Conservation (phyloP, 92 coral and sea anemone species). For the Paramuricea clavata region DNA sequence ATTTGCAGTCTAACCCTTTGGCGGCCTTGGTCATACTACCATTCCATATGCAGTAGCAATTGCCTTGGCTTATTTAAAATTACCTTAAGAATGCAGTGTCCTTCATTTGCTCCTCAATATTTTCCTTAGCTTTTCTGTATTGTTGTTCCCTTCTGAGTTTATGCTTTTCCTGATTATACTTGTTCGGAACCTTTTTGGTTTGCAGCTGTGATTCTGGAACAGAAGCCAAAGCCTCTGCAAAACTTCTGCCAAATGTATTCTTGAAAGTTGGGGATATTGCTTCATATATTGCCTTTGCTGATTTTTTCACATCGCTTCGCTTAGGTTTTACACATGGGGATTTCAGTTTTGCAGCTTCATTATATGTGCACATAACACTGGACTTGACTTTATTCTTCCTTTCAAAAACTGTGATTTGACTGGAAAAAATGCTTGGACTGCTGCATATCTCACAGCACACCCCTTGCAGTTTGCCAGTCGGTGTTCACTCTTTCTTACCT, state of each 20-base stretch:
- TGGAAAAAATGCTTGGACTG: constrained; percentile 52
- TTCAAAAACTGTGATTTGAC: constrained; percentile 55
- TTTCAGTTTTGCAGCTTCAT: constrained; percentile 9
- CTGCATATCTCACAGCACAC: constrained; percentile 29
- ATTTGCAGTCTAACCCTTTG: not conserved
- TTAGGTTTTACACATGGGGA: constrained; percentile 24
- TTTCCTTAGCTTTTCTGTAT: constrained; percentile 49
- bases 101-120: constrained; percentile 61
- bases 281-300: constrained; percentile 59
- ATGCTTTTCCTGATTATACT: constrained; percentile 20
- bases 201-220: constrained; percentile 55
- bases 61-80: not conserved
- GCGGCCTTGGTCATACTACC: not conserved
- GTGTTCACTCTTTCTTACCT: constrained; percentile 1
- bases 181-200: constrained; percentile 18
- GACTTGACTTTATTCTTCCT: constrained; percentile 51
- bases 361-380: not conserved
- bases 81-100: constrained; percentile 73
- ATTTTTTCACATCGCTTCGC: constrained; percentile 51
- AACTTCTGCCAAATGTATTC: constrained; percentile 30
- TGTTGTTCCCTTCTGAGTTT: constrained; percentile 40
- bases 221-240: constrained; percentile 61
- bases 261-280: constrained; percentile 52
- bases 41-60: not conserved
- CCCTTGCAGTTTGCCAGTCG: not conserved